Conservation (phyloP, 2,113 vertebrate genomes). For the Phoxinus phoxinus region DNA sequence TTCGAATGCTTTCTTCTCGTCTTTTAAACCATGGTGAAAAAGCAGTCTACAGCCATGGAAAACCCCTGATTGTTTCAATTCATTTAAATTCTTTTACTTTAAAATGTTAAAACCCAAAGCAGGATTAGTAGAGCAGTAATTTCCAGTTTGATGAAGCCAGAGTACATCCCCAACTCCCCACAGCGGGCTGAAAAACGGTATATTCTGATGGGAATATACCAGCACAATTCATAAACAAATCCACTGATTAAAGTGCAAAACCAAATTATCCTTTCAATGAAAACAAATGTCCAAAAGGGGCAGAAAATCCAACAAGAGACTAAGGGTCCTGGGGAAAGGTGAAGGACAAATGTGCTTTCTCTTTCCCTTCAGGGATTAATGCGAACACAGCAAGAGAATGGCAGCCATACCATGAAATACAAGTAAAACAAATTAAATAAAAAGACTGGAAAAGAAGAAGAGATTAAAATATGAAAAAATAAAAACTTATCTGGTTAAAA, state of each 20-base stretch:
- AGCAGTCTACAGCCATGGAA: conserved; percentile 72
- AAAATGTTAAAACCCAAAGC: conserved; percentile 73
- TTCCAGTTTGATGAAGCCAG: conserved; percentile 26
- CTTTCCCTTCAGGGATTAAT: conserved; percentile 6
- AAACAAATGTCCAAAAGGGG: conserved; percentile 35
- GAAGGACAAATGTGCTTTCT: neutral
- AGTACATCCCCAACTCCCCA: conserved; percentile 38
- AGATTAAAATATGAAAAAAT: neutral
- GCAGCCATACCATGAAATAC: conserved; percentile 37
- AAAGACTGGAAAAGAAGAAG: neutral
- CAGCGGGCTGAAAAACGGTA: conserved; percentile 46
- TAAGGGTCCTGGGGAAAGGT: neutral
- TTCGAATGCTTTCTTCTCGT: conserved; percentile 70
- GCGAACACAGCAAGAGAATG: neutral
- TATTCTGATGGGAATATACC: conserved; percentile 13
- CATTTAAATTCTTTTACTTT: conserved; percentile 60
- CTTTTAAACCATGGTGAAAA: conserved; percentile 72
- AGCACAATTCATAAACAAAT: conserved; percentile 44
- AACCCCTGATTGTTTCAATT: conserved; percentile 73
- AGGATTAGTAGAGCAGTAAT: conserved; percentile 60
- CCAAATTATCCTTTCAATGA: conserved; percentile 23
- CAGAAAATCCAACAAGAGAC: neutral
- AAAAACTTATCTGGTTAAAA: neutral
- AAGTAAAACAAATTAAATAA: neutral
- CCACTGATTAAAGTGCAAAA: conserved; percentile 8